These are phyloP conservation scores for Thymelicus acteon DNA, from an alignment of 2,888 invertebrate species.

Conservation along the genomic window DNA sequence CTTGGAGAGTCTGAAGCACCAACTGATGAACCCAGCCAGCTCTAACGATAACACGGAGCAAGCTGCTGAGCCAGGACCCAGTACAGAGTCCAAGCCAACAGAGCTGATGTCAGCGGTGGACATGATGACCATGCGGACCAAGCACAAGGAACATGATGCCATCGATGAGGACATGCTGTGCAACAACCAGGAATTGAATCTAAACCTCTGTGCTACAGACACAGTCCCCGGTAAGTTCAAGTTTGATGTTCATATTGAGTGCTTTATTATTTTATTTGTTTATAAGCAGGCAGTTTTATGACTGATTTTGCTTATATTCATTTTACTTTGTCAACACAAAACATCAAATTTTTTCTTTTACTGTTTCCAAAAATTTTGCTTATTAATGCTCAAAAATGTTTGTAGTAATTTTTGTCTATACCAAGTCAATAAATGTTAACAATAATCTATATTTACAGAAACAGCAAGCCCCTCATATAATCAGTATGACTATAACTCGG, in stretches of 20 bases:
- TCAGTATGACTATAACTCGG: slow-evolving; percentile 39
- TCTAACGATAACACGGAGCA: too few relatives aligned
- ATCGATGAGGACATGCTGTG: slow-evolving; percentile 51
- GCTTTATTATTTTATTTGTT: too few relatives aligned
- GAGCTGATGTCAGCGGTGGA: slow-evolving; percentile 42
- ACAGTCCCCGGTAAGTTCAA: neutral
- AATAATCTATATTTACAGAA: neutral
- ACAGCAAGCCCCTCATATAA: neutral
- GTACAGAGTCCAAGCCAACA: slow-evolving; percentile 7
- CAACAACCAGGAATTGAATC: slow-evolving; percentile 59
- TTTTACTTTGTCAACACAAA: too few relatives aligned
- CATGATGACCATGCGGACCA: slow-evolving; percentile 45
- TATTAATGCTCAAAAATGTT: too few relatives aligned
- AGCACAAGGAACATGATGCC: slow-evolving; percentile 20
- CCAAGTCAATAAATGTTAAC: too few relatives aligned
- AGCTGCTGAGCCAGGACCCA: neutral
- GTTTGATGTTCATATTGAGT: too few relatives aligned
- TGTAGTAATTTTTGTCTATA: too few relatives aligned
- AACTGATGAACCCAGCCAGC: slow-evolving; percentile 37
- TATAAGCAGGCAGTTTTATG: too few relatives aligned
- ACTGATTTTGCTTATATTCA: too few relatives aligned
- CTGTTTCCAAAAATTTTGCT: too few relatives aligned
- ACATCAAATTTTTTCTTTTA: too few relatives aligned
- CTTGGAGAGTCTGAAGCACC: slow-evolving; percentile 59
- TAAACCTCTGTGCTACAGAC: slow-evolving; percentile 40